Conservation (phyloP, 2,797 vertebrate genomes). For the Sebastes reedi region DNA sequence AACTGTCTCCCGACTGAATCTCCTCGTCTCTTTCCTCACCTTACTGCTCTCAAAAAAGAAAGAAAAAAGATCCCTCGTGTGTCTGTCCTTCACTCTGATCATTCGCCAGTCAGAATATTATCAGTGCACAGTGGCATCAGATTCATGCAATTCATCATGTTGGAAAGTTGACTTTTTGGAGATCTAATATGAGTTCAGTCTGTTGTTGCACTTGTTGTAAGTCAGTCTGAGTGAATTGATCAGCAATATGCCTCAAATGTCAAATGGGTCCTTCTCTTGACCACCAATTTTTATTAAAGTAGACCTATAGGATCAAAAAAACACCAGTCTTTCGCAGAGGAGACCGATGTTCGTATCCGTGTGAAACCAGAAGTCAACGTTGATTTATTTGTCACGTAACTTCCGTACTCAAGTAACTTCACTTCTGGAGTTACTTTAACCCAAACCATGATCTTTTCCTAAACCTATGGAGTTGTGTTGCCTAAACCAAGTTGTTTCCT, state of each 20-base stretch:
- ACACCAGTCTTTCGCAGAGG: no score
- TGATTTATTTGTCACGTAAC: no score
- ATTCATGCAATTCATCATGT: constrained; percentile 24
- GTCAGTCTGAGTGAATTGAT: constrained; percentile 7
- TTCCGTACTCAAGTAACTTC: accelerated
- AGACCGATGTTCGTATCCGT: no score
- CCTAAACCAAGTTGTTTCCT: no score
- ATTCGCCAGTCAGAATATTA: constrained; percentile 23
- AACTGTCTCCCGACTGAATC: constrained; percentile 48
- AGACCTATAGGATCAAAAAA: background rate
- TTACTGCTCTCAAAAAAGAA: constrained; percentile 30
- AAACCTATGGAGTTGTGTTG: no score
- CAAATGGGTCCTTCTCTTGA: background rate
- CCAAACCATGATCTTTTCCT: no score
- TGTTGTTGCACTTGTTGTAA: constrained; percentile 11
- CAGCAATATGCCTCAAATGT: background rate
- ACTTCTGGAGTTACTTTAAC: accelerated
- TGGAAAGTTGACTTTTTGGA: constrained; percentile 18
- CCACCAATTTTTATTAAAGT: background rate
- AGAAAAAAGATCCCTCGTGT: constrained; percentile 21
- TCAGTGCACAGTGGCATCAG: constrained; percentile 31
- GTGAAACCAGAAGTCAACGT: no score
- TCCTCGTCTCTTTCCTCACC: constrained; percentile 51
- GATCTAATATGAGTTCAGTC: constrained; percentile 24
- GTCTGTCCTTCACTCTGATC: constrained; percentile 54